Conservation (phyloP, 1,140 invertebrate species). For the Drosophila saltans region DNA sequence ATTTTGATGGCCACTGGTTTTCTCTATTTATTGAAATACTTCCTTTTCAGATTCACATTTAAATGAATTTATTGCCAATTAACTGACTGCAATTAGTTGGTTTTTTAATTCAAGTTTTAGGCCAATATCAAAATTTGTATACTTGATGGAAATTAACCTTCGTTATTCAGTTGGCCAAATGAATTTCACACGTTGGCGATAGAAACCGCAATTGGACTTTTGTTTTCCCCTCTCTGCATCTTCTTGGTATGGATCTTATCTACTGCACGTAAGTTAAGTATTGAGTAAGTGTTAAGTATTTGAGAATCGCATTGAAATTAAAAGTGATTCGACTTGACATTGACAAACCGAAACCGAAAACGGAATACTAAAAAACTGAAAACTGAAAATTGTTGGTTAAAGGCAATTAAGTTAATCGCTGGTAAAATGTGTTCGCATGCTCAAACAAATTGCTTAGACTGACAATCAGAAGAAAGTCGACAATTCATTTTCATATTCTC, state of each 20-base stretch:
- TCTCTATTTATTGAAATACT: too few relatives aligned
- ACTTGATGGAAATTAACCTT: background rate
- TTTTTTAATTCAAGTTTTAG: too few relatives aligned
- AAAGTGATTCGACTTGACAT: conserved; percentile 52
- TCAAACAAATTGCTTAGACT: conserved; percentile 40
- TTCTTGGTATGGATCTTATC: background rate
- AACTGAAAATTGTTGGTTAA: conserved; percentile 48
- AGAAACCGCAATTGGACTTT: conserved; percentile 1
- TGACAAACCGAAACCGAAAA: conserved; percentile 31
- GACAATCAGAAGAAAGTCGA: conserved; percentile 54
- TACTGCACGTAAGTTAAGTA: conserved; percentile 42
- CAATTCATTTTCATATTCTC: conserved; percentile 36
- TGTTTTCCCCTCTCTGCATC: too few relatives aligned
- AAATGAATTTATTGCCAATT: too few relatives aligned
- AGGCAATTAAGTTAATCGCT: conserved; percentile 68
- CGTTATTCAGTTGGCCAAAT: background rate
- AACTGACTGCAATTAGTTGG: too few relatives aligned
- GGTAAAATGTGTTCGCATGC: conserved; percentile 9
- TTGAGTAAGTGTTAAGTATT: background rate
- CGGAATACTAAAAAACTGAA: conserved; percentile 4
- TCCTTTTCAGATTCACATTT: too few relatives aligned
- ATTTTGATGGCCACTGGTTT: too few relatives aligned
- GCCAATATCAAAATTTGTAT: too few relatives aligned
- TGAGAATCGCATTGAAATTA: conserved; percentile 18
- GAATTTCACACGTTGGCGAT: background rate